Evolutionary conservation across 2,797 vertebrate species (phyloP), one percentile per base, ranked within the genome.

Genomic region (Moxostoma hubbsi): DNA sequence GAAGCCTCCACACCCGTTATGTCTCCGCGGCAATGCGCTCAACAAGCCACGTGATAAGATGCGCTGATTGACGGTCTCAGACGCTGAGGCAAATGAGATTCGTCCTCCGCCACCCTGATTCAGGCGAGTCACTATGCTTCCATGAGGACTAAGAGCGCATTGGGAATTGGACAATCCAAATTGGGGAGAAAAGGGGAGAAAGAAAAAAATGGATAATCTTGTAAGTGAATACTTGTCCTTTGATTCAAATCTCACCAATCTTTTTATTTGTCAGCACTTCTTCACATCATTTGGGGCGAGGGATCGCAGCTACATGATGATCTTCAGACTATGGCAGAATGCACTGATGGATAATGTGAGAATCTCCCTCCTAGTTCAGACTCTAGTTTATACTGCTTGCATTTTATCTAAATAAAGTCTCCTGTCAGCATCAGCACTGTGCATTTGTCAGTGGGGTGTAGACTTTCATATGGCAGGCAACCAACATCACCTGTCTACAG

Each of bases 311-410:
- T 97, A 93, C 90, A 94, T 96, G 90, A 95, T 97, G 92, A 95
- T 97, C 77, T 97, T 97, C 88, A 93, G 94, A 50, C 93, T 97
- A 81, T 97, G 96, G 96, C 96, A 97, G 89, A 97, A 97, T 7
- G 95, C 96, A 0, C 91, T 97, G 49, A 88, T 97, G 90, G 95
- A 96, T 79, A 97, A 97, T 95, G 96, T 97, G 89, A 81, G 36
- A 6, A 73, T 77, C 55, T 55, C 53, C 53, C 70, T 13, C 46
- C 47, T 65, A 5, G 9, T 16, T 4, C 4, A 36, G 12, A 7
- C 10, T 57, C 9, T 61, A 54, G 49, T 36, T 16, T 62, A 7
- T 62, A 24, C 9, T 18, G 9, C 59, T 2, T 8, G 18, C 4
- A 15, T 36, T 11, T 16, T 7, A 4, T 36, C 36, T 36, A 36